Percentiles rank a stretch among this genome's conserved stretches.
These are phyloP conservation scores for Ictalurus punctatus DNA, from an alignment of 2,113 vertebrate species.

Conservation along the genomic window DNA sequence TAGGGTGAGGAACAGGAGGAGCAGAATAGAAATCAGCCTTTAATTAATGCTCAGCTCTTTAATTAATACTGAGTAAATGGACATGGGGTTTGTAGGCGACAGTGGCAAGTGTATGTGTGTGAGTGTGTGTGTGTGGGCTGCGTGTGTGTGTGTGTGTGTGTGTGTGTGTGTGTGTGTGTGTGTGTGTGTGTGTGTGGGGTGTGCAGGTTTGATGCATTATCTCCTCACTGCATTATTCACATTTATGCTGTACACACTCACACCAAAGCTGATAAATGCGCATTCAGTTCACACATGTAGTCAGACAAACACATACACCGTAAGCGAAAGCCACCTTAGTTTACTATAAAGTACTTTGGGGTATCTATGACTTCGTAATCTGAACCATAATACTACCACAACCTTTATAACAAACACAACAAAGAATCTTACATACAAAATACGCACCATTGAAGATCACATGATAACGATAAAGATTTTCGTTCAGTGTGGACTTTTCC, in stretches of 20 bases:
- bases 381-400: neutral
- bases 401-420: neutral
- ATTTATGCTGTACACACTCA: conserved; percentile 59
- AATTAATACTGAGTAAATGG: conserved; percentile 47
- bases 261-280: conserved; percentile 13
- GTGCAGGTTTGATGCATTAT: neutral
- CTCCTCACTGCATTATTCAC: conserved; percentile 38
- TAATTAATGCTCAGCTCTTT: conserved; percentile 50
- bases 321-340: neutral
- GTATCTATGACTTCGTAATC: neutral
- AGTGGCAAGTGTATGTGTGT: conserved; percentile 22
- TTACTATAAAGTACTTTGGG: neutral
- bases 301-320: neutral
- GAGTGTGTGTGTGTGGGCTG: conserved; percentile 32
- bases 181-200: conserved; percentile 18
- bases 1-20: conserved; percentile 18
- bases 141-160: conserved; percentile 32
- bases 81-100: conserved; percentile 30
- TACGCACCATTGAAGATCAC: neutral
- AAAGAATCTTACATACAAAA: neutral
- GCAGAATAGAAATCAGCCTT: conserved; percentile 34
- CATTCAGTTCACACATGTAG: neutral
- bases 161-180: conserved; percentile 31
- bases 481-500: neutral
- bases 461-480: neutral